These are phyloP conservation scores for Odontesthes bonariensis DNA, from an alignment of 2,113 vertebrate species.

Conservation along the genomic window DNA sequence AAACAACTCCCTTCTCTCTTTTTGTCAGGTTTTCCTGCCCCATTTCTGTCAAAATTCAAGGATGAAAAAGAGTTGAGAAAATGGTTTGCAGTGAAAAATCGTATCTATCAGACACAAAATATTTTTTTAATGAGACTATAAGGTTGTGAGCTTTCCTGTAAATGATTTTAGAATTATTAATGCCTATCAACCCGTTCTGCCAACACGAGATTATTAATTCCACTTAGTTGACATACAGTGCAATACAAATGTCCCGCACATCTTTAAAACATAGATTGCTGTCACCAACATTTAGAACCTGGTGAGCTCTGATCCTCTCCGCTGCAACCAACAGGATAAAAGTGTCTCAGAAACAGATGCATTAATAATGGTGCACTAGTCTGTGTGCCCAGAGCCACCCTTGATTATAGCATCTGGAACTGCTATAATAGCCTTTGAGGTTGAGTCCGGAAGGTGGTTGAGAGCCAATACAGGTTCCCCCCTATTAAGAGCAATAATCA, in stretches of 20 bases:
- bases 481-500: constrained; percentile 66
- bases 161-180: not conserved
- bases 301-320: not conserved
- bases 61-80: not conserved
- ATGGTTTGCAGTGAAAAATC: too few relatives aligned
- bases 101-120: too few relatives aligned
- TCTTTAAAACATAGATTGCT: constrained; percentile 1
- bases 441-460: constrained; percentile 46
- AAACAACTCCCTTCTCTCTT: not conserved
- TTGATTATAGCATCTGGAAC: constrained; percentile 60
- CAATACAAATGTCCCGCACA: not conserved
- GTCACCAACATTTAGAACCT: not conserved
- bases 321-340: constrained; percentile 26
- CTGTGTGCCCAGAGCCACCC: constrained; percentile 28
- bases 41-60: not conserved
- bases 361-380: constrained; percentile 45
- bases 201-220: too few relatives aligned
- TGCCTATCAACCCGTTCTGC: not conserved
- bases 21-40: not conserved
- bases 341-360: constrained; percentile 42
- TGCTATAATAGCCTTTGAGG: constrained; percentile 45
- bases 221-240: not conserved
- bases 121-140: not conserved
- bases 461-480: constrained; percentile 54
- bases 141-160: not conserved